A percentile compares a stretch with the other conserved stretches of the same genome.
These are phyloP conservation scores for Prietella phreatophila DNA, from an alignment of 2,113 vertebrate species.

Conservation along the genomic window DNA sequence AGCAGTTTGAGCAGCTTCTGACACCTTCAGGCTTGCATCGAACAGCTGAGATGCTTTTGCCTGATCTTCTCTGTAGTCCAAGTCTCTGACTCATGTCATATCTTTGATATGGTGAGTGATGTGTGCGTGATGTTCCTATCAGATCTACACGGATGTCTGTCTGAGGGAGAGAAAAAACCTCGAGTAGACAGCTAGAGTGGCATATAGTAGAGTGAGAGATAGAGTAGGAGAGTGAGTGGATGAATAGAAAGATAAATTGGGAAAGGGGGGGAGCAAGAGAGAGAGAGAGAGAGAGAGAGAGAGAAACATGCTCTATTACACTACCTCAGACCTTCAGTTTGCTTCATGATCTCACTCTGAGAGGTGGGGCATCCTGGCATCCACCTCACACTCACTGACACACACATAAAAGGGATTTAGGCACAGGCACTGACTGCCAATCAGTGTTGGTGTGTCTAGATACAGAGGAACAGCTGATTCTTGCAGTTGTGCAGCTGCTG, in stretches of 20 bases:
- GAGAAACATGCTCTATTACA: conserved; percentile 24
- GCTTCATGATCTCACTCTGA: conserved; percentile 64
- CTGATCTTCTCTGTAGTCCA: conserved; percentile 15
- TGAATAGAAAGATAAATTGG: neutral
- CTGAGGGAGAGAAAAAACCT: neutral
- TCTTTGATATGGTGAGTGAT: conserved; percentile 22
- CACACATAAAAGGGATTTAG: conserved; percentile 45
- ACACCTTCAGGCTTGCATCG: neutral
- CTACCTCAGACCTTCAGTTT: conserved; percentile 59
- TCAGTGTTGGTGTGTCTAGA: conserved; percentile 20
- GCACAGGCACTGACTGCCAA: conserved; percentile 51
- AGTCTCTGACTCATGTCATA: conserved; percentile 23
- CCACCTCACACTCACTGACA: conserved; percentile 49
- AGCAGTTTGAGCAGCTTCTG: neutral
- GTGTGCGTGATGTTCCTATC: conserved; percentile 18
- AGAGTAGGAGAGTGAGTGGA: neutral
- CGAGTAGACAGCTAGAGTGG: conserved; percentile 3
- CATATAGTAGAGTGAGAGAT: neutral
- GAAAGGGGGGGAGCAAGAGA: neutral
- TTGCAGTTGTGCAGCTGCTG: conserved; percentile 16
- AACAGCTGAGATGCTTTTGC: conserved; percentile 4
- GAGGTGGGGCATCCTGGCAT: conserved; percentile 60
- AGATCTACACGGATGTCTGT: conserved; percentile 33
- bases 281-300: neutral
- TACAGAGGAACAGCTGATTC: conserved; percentile 42